A percentile compares a stretch with the other conserved stretches of the same genome.
Evolutionary conservation across 2,797 vertebrate species (phyloP).

Genomic region (Sternarchorhynchus goeldii): DNA sequence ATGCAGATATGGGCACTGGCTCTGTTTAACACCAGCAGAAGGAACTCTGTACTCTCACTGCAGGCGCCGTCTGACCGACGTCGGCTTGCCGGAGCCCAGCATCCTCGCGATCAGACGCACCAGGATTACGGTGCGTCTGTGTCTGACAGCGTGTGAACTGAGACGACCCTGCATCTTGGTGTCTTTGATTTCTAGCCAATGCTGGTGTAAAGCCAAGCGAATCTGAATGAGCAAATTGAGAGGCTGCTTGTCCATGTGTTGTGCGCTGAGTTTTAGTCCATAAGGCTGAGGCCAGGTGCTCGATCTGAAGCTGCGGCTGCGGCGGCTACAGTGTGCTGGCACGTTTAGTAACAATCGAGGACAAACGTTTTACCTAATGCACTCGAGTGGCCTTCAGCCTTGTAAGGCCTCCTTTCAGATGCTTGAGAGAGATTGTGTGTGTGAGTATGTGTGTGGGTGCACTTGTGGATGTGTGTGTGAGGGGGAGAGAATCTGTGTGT

Average conservation of each 20-base stretch:
- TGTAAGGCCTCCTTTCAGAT: conserved; percentile 21
- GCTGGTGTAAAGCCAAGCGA: conserved; percentile 27
- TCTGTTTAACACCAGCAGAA: conserved; percentile 21
- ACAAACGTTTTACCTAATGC: background rate
- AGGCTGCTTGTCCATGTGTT: conserved; percentile 2
- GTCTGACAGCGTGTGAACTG: conserved; percentile 11
- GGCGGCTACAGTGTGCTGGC: background rate
- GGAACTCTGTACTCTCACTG: conserved; percentile 15
- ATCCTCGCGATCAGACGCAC: conserved; percentile 15
- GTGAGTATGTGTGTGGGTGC: conserved; percentile 18
- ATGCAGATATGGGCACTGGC: conserved; percentile 5
- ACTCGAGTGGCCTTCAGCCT: conserved; percentile 6
- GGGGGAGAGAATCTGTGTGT: background rate
- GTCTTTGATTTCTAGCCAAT: conserved; percentile 35
- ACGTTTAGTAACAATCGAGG: background rate
- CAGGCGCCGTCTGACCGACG: conserved; percentile 27
- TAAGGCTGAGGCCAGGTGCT: conserved; percentile 21
- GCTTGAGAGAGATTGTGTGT: background rate
- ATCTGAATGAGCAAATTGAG: conserved; percentile 35
- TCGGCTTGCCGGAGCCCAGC: conserved; percentile 7
- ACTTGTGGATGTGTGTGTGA: background rate
- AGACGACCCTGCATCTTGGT: background rate
- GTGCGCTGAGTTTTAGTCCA: conserved; percentile 18
- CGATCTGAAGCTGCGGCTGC: conserved; percentile 26
- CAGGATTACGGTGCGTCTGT: background rate